phyloP scores from a whole-genome alignment of 35 echinoderm and acorn worm genomes.

The Ophioderma brevispina region DNA sequence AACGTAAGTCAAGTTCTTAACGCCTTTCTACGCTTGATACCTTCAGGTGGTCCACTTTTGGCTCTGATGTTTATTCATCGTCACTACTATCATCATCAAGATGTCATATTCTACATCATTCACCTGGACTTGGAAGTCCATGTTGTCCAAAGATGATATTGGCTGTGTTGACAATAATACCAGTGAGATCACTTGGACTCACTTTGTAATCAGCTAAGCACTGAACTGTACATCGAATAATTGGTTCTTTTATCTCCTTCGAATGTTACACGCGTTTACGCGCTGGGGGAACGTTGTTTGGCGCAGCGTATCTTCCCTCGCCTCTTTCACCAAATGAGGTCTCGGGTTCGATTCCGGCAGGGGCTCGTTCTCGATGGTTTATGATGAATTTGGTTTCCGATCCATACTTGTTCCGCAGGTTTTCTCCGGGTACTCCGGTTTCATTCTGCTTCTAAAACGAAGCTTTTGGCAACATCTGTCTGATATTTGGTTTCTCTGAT shows the following conservation, averaged over 20 bases:
- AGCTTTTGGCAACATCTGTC: too few species aligned
- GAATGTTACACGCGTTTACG: not conserved
- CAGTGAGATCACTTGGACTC: not conserved
- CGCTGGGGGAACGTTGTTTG: not conserved
- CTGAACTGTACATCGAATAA: not conserved
- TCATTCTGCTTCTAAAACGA: too few species aligned
- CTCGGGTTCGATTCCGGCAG: too few species aligned
- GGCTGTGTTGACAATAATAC: not conserved
- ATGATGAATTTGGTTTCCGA: not conserved
- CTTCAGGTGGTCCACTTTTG: not conserved
- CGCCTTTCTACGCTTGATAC: not conserved
- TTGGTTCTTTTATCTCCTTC: not conserved
- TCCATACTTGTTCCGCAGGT: too few species aligned
- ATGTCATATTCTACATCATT: not conserved
- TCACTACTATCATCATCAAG: not conserved
- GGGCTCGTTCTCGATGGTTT: not conserved
- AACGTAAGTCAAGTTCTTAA: not conserved
- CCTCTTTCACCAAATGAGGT: too few species aligned
- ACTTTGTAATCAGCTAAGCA: not conserved
- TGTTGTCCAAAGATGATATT: not conserved
- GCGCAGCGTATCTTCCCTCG: too few species aligned
- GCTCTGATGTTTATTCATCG: not conserved
- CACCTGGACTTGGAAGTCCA: not conserved
- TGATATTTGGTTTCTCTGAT: too few species aligned
- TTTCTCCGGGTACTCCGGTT: too few species aligned